Conservation (phyloP, 1,140 invertebrate genomes). For the Leptinotarsa undecemlineata region DNA sequence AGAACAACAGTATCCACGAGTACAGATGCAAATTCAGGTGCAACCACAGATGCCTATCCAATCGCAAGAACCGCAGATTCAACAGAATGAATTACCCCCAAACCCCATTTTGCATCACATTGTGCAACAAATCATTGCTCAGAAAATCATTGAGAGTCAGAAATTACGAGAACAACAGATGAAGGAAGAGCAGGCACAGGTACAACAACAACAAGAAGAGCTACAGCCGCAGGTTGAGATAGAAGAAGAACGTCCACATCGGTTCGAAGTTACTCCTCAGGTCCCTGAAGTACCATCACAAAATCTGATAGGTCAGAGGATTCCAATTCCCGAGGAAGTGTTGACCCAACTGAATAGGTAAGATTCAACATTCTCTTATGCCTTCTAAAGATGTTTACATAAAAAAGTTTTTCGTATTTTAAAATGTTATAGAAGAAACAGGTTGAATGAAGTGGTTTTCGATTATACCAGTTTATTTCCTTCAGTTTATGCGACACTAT, state of each 20-base stretch:
- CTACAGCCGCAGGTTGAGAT: conserved; percentile 30
- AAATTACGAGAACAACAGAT: conserved; percentile 29
- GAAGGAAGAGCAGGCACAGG: conserved; percentile 27
- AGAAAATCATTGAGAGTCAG: conserved; percentile 51
- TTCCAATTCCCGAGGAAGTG: conserved; percentile 65
- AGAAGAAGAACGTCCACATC: conserved; percentile 29
- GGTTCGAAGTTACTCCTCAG: conserved; percentile 32
- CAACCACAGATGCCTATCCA: background rate
- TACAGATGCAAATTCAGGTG: conserved; percentile 15
- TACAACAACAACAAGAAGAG: conserved; percentile 30
- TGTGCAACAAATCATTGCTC: conserved; percentile 53
- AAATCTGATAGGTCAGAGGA: conserved; percentile 53
- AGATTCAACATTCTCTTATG: background rate
- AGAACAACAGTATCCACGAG: conserved; percentile 27
- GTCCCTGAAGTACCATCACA: conserved; percentile 51
- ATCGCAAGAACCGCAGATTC: background rate
- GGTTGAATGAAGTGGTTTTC: too few relatives aligned
- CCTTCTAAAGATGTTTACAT: too few relatives aligned
- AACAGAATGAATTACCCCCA: conserved; percentile 40
- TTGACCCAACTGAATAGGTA: conserved; percentile 58
- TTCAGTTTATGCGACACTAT: too few relatives aligned
- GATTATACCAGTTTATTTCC: too few relatives aligned
- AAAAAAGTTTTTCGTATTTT: too few relatives aligned
- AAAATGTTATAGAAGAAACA: too few relatives aligned
- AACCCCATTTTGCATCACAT: conserved; percentile 53